Conservation (phyloP, 2,797 vertebrate species). For the Acrossocheilus wenchowensis region DNA sequence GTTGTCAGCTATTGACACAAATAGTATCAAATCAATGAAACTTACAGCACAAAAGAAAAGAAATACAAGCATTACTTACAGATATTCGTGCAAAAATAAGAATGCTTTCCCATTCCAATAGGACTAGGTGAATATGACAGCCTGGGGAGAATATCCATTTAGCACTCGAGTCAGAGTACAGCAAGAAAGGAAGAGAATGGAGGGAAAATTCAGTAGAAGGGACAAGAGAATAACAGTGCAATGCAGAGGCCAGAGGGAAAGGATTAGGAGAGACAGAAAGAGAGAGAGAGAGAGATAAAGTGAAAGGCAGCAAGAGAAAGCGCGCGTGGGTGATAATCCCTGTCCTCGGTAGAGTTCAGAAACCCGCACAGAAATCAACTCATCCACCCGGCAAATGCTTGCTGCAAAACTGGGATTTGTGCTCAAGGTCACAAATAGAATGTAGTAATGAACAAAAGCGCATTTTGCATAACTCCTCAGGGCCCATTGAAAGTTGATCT, state of each 20-base stretch:
- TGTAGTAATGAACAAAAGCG: neutral
- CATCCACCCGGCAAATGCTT: constrained; percentile 29
- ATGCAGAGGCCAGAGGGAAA: constrained; percentile 44
- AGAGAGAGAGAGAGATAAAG: constrained; percentile 64
- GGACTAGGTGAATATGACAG: constrained; percentile 59
- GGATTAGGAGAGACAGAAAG: constrained; percentile 60
- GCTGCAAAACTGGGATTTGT: constrained; percentile 46
- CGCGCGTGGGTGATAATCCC: constrained; percentile 76
- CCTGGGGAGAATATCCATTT: constrained; percentile 69
- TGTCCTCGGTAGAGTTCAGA: constrained; percentile 76
- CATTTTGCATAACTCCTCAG: constrained; percentile 46
- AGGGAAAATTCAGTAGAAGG: constrained; percentile 61
- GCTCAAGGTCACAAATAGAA: constrained; percentile 25
- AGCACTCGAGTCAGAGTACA: constrained; percentile 50
- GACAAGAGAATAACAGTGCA: constrained; percentile 58
- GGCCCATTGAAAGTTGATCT: constrained; percentile 1
- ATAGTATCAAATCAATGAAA: neutral
- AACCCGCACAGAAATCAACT: constrained; percentile 69
- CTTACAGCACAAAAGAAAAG: neutral
- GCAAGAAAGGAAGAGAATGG: constrained; percentile 56
- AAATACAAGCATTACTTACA: constrained; percentile 64
- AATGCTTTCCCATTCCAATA: constrained; percentile 69
- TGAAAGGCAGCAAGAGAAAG: constrained; percentile 68
- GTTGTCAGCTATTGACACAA: neutral
- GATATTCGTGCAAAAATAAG: constrained; percentile 65